Evolutionary conservation across 2,113 vertebrate genomes (phyloP).

Genomic region (Bucco capensis): DNA sequence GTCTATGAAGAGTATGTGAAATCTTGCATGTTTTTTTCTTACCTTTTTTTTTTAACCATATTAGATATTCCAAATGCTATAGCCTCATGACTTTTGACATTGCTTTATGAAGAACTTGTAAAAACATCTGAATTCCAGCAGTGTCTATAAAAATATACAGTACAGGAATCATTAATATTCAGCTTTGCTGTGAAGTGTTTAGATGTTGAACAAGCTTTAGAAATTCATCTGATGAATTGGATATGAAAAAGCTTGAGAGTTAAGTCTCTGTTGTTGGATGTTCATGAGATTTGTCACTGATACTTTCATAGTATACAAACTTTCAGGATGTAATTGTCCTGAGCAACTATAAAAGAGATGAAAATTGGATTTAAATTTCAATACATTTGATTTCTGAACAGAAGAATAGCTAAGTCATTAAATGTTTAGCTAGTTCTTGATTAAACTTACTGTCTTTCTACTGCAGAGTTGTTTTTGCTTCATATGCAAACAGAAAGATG

Average conservation of each 20-base stretch:
- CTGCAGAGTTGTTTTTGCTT: neutral
- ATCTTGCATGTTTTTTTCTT: neutral
- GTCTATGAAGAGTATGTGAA: conserved; percentile 27
- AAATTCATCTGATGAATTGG: neutral
- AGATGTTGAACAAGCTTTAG: neutral
- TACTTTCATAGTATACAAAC: neutral
- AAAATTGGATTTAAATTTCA: neutral
- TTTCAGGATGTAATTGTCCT: neutral
- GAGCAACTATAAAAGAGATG: neutral
- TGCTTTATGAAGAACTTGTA: neutral
- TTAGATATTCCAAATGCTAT: conserved; percentile 9
- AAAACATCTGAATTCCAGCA: neutral
- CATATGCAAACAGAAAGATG: neutral
- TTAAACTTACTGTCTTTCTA: neutral
- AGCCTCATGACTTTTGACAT: conserved; percentile 23
- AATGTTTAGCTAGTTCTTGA: neutral
- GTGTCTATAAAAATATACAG: neutral
- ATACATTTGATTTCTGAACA: neutral
- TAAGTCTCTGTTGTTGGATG: neutral
- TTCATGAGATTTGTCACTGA: neutral
- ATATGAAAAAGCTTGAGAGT: neutral
- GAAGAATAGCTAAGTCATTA: neutral
- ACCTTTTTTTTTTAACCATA: neutral
- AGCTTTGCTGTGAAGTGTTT: neutral
- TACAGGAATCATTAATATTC: neutral